Base-by-base conservation (phyloP, 2,113 vertebrate genomes). In the Oryzias celebensis region DNA sequence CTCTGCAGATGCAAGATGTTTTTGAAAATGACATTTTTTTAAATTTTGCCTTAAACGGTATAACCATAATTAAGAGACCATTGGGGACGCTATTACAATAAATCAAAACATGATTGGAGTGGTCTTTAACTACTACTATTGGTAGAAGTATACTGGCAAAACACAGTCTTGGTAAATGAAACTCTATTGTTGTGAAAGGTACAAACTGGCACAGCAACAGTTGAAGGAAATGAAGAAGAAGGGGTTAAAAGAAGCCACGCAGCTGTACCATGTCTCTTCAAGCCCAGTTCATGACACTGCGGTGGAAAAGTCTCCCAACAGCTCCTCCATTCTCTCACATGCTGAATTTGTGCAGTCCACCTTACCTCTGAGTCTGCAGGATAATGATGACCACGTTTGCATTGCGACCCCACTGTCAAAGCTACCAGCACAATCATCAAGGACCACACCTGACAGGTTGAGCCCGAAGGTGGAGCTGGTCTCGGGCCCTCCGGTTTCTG, bases 161-260 rank as follows among this genome's bases (percentile, higher is more conserved):
- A 17, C 1, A 10, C 16, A 48, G 5, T 56, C 10, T 46, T 22
- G 5, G 2, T 4, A 43, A 46, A 31, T 43, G 44, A 52, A 41
- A 36, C 7, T 3, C 18, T 4, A 20, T 55, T 63, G 14, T 70
- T 45, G 73, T 10, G 52, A 23, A 5, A 90, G 89, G 54, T 99
- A 99, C 77, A 95, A 94, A 7, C 84, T 99, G 14, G 97, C 97
- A 23, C 97, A 99, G 75, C 95, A 96, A 79, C 97, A 99, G 87
- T 65, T 98, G 72, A 99, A 98, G 57, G 96, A 98, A 79, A 99
- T 99, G 97, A 98, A 98, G 83, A 97, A 93, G 85, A 94, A 93
- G 47, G 97, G 96, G 1, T 85, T 98, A 64, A 97, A 92, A 0
- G 96, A 99, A 68, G 93, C 94, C 58, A 99, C 96, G 15, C 94